Conservation (phyloP, 2,797 vertebrate species). For the Paratrypauchen microcephalus region DNA sequence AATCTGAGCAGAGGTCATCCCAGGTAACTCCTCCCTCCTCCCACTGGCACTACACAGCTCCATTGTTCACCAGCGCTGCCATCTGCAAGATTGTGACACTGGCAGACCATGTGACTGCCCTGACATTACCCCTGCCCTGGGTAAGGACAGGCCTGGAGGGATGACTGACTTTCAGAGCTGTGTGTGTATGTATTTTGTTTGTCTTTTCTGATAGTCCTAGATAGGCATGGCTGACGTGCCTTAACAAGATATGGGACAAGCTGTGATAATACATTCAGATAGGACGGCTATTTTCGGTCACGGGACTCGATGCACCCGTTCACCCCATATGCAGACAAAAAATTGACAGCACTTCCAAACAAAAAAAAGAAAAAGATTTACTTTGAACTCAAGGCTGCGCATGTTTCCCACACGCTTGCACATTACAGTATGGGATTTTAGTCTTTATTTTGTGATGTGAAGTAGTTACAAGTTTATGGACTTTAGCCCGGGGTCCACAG, state of each 20-base stretch:
- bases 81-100: conserved; percentile 31
- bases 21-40: conserved; percentile 57
- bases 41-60: conserved; percentile 39
- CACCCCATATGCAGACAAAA: conserved; percentile 52
- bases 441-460: not conserved
- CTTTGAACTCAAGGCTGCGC: conserved; percentile 14
- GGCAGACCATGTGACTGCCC: conserved; percentile 25
- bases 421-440: not conserved
- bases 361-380: conserved; percentile 8
- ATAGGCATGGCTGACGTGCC: conserved; percentile 64
- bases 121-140: conserved; percentile 45
- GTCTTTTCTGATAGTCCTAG: conserved; percentile 65
- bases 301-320: conserved; percentile 58
- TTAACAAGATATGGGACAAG: conserved; percentile 68
- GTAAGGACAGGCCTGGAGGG: conserved; percentile 54
- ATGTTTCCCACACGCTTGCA: conserved; percentile 1
- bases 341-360: conserved; percentile 50
- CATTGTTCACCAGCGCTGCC: conserved; percentile 39
- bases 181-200: conserved; percentile 61
- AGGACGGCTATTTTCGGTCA: conserved; percentile 66
- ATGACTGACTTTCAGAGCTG: conserved; percentile 46
- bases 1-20: conserved; percentile 45
- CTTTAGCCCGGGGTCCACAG: not conserved
- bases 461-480: not conserved
- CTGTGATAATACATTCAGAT: conserved; percentile 61